phyloP scores from a whole-genome alignment of 2,113 vertebrate genomes.

The Sitta europaea region DNA sequence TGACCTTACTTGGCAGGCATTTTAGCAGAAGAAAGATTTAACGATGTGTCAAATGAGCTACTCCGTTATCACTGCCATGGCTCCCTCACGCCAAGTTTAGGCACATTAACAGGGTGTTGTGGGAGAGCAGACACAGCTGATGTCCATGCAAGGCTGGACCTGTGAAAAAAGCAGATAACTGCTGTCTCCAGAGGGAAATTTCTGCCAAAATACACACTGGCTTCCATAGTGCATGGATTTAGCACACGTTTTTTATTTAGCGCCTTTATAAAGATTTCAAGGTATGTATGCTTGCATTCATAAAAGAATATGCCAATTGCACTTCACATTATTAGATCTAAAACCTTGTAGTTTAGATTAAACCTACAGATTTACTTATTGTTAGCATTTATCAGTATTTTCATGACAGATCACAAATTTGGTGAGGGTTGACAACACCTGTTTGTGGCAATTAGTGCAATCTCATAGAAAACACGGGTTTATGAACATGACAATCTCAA shows the following conservation, averaged over 20 bases:
- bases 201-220: not conserved
- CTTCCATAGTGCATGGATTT: not conserved
- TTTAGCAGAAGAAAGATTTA: not conserved
- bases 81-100: not conserved
- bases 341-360: not conserved
- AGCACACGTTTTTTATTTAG: not conserved
- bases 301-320: not conserved
- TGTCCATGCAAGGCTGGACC: not conserved
- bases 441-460: conserved; percentile 17
- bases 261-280: not conserved
- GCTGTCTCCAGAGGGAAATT: not conserved
- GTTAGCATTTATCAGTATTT: not conserved
- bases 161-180: not conserved
- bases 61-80: not conserved
- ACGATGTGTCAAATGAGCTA: not conserved
- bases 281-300: not conserved
- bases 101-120: not conserved
- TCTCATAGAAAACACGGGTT: not conserved
- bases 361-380: not conserved
- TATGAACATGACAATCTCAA: conserved; percentile 24
- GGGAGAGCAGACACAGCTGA: conserved; percentile 13
- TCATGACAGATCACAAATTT: not conserved
- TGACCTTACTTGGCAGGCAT: not conserved
- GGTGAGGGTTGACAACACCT: not conserved
- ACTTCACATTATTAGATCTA: not conserved